Evolutionary conservation across 2,797 vertebrate species (phyloP).

Genomic region (Arrhamphus sclerolepis): DNA sequence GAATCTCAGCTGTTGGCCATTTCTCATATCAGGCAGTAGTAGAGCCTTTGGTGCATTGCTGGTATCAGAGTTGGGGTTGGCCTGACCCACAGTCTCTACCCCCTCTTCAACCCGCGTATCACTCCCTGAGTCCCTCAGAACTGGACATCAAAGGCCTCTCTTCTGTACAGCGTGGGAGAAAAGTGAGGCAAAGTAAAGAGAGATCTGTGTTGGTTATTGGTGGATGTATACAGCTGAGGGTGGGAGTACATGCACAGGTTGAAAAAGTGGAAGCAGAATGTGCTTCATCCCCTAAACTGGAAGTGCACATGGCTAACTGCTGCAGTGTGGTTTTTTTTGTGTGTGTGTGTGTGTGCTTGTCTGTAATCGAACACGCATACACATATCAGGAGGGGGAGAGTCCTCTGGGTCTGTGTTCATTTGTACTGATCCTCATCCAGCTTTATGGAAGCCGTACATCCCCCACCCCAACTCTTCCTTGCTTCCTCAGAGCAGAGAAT

Average conservation of each 20-base stretch:
- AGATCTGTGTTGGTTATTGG: conserved; percentile 43
- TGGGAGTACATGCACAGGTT: conserved; percentile 45
- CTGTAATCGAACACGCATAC: neutral
- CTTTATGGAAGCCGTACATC: conserved; percentile 37
- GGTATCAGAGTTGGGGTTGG: conserved; percentile 54
- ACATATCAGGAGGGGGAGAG: conserved; percentile 46
- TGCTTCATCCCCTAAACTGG: conserved; percentile 56
- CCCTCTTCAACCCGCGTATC: conserved; percentile 31
- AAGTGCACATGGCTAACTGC: conserved; percentile 59
- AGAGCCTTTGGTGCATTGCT: conserved; percentile 62
- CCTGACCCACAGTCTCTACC: conserved; percentile 39
- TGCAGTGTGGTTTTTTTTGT: conserved; percentile 18
- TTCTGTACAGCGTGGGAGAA: conserved; percentile 48
- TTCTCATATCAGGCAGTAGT: conserved; percentile 69
- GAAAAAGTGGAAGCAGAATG: conserved; percentile 56
- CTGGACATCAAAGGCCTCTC: conserved; percentile 64
- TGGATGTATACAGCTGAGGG: conserved; percentile 55
- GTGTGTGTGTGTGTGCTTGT: neutral
- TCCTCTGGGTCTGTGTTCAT: conserved; percentile 53
- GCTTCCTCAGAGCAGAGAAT: conserved; percentile 40
- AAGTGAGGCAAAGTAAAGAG: conserved; percentile 53
- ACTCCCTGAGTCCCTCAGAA: conserved; percentile 62
- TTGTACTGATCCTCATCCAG: conserved; percentile 60
- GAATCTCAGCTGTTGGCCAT: conserved; percentile 68
- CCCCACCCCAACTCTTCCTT: conserved; percentile 33